Evolutionary conservation across 1,140 invertebrate genomes (phyloP).

Genomic region (Metaphire vulgaris): DNA sequence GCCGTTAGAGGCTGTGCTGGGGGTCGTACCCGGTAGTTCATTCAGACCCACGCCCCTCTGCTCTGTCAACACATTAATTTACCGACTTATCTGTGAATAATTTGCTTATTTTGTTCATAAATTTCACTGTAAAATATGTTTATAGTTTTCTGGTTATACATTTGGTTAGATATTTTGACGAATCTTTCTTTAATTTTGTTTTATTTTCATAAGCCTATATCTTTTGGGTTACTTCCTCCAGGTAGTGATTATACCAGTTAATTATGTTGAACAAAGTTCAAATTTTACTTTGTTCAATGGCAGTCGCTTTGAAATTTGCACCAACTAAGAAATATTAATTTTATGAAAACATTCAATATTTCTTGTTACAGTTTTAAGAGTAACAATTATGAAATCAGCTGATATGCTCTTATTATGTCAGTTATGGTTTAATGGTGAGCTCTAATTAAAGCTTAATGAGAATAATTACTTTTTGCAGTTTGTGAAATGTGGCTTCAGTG

Average conservation of each 20-base stretch:
- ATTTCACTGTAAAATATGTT: not conserved
- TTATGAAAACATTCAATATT: constrained; percentile 6
- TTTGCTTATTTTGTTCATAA: not conserved
- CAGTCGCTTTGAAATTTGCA: not conserved
- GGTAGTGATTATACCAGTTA: too few species aligned
- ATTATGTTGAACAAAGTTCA: too few species aligned
- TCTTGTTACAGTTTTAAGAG: not conserved
- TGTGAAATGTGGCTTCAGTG: constrained; percentile 99
- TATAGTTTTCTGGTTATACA: too few species aligned
- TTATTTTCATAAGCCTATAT: too few species aligned
- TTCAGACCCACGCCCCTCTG: too few species aligned
- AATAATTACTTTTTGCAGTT: constrained; percentile 62
- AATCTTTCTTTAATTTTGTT: too few species aligned
- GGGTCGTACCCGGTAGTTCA: not conserved
- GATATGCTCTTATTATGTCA: not conserved
- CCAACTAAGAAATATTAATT: too few species aligned
- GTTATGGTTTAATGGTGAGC: not conserved
- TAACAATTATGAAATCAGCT: not conserved
- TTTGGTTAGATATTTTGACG: too few species aligned
- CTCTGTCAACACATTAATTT: too few species aligned
- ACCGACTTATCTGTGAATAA: too few species aligned
- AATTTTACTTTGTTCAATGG: not conserved
- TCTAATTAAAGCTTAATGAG: constrained; percentile 1
- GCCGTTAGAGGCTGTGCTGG: not conserved
- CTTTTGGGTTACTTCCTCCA: too few species aligned